Evolutionary conservation across 2,888 invertebrate species (phyloP), one percentile per base, ranked within the genome.

Genomic region (Agrochola litura): DNA sequence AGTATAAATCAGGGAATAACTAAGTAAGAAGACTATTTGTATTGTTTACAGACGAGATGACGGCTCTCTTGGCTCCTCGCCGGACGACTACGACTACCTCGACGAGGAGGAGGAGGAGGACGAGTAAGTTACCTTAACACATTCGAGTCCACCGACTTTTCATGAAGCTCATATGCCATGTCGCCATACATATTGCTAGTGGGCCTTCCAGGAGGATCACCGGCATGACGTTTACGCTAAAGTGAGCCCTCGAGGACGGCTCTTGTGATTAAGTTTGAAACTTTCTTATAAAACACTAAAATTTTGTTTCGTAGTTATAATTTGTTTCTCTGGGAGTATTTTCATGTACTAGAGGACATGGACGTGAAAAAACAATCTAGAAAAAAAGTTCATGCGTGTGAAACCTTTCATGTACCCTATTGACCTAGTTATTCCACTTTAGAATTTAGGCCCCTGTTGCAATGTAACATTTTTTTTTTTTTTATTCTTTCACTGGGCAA

Each of bases 1-100:
- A n/a, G 30, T 19, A 46, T 43, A 14, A 63, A 63, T 49, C n/a
- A 4, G 37, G 5, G 58, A 49, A 60, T 60, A 49, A 74, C 41
- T 43, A 30, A 46, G 19, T 52, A 63, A 56, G 16, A 76, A 58
- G n/a, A 10, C 19, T 65, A 22, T 78, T 75, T 81, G 25, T 71
- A 76, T 86, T 81, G 37, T 74, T 90, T 86, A 4, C 87, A 94
- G 94, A 80, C 80, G 94, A 94, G 86, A 92, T 90, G 60, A 84
- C 82, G 88, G 90, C 90, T 88, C 73, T 76, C 76, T 87, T 46
- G 37, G 37, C 77, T 77, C 82, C 77, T 76, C 88, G 25, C 76
- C 82, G 81, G 78, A 72, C 74, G 88, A 89, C 88, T 46, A 80
- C 89, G 91, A 89, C 88, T 90, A 89, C 87, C 85, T 82, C 89